Conservation (phyloP, 2,888 invertebrate species). For the Beris morrisii region DNA sequence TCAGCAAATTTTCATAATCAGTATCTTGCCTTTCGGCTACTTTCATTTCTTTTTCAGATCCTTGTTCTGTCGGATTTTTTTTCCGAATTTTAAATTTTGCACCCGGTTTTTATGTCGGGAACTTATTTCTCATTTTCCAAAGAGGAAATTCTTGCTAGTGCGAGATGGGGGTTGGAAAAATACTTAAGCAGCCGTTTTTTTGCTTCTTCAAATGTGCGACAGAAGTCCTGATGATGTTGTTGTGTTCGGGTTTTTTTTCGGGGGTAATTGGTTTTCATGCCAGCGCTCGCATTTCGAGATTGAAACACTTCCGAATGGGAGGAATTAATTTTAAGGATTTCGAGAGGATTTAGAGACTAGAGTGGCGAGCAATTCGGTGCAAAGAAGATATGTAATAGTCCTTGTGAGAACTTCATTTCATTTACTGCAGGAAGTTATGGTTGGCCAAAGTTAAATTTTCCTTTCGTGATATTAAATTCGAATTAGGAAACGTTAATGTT, state of each 20-base stretch:
- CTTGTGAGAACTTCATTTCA: too few relatives aligned
- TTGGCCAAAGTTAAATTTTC: too few relatives aligned
- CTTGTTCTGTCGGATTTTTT: not conserved
- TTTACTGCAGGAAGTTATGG: too few relatives aligned
- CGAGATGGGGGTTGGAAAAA: not conserved
- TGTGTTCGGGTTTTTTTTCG: conserved; percentile 5
- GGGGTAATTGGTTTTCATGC: conserved; percentile 26
- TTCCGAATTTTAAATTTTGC: not conserved
- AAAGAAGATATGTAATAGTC: too few relatives aligned
- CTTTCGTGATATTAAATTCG: too few relatives aligned
- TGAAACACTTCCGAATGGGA: not conserved
- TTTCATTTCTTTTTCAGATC: conserved; percentile 1
- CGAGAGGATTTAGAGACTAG: conserved; percentile 18
- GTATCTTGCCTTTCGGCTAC: conserved; percentile 12
- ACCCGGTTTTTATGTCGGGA: not conserved
- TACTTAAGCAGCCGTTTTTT: conserved; percentile 1
- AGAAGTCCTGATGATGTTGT: conserved; percentile 8
- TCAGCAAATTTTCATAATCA: conserved; percentile 37
- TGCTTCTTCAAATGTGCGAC: not conserved
- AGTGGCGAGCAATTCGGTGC: not conserved
- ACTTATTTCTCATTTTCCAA: too few relatives aligned
- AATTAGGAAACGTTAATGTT: too few relatives aligned
- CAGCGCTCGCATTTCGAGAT: not conserved
- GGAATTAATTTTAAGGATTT: conserved; percentile 29
- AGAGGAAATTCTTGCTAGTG: too few relatives aligned